phyloP scores from a whole-genome alignment of 1,140 invertebrate genomes.

The Zaprionus gabonicus region DNA sequence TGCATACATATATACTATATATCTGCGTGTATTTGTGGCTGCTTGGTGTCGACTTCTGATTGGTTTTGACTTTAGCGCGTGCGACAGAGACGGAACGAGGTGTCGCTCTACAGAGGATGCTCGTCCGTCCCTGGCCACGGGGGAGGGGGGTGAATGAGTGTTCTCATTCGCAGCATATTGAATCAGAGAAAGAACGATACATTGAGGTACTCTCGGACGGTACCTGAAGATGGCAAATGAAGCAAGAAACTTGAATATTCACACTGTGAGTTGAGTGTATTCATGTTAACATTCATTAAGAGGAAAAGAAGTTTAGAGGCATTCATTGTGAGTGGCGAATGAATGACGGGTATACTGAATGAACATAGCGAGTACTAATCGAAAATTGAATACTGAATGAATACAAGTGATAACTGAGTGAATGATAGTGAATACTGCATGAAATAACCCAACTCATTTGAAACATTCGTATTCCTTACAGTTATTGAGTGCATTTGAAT shows the following conservation, averaged over 20 bases:
- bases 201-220: background rate
- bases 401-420: background rate
- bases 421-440: background rate
- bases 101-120: background rate
- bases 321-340: background rate
- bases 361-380: too few species aligned
- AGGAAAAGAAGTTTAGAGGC: too few species aligned
- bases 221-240: background rate
- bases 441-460: background rate
- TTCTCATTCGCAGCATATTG: background rate
- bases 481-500: background rate
- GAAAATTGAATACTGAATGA: background rate
- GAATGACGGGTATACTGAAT: background rate
- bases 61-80: slow-evolving; percentile 33
- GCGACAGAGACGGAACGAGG: background rate
- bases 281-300: background rate
- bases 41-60: slow-evolving; percentile 36
- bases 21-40: background rate
- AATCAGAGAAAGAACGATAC: background rate
- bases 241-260: background rate
- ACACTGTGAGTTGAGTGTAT: background rate
- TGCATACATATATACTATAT: background rate
- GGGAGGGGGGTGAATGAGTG: background rate
- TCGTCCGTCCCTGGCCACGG: background rate
- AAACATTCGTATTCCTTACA: background rate